Evolutionary conservation across 2,113 vertebrate genomes (phyloP), one percentile per base, ranked within the genome.

Genomic region (Riparia riparia): DNA sequence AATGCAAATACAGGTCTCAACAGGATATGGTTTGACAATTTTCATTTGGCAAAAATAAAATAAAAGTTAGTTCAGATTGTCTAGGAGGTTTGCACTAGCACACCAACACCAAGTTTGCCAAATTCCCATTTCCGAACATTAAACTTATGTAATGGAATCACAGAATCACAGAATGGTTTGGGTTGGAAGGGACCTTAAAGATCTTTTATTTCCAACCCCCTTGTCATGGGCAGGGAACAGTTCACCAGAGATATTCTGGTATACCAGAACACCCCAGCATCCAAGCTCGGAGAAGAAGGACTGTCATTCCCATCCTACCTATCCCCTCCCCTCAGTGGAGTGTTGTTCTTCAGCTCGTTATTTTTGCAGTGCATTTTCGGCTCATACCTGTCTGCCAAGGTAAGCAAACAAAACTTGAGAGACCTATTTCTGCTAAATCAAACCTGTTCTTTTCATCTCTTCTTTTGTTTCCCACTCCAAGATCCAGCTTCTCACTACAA

Each of bases 391-490:
- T 32, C 83, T 86, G 93, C 54, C 61, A 93, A 91, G 41, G 74
- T 86, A 95, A 94, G 87, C 82, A 93, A 96, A 91, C 60, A 78
- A 32, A 74, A 89, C 41, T 68, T 81, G 29, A 93, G 71, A 60
- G 78, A 58, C 45, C 79, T 77, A 66, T 57, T 96, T 82, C 77
- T 94, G 47, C 74, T 93, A 88, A 85, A 94, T 83, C 85, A 94
- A 93, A 93, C 45, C 61, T 24, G 17, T 39, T 77, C 74, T 71
- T 91, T 85, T 82, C 4, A 77, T 69, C 61, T 53, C 25, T 10
- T 37, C 47, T 22, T 22, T 65, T 34, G 5, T 13, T 20, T 5
- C 6, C 13, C 25, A 12, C 14, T 7, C 21, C 45, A 84, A 91
- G 50, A 29, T 80, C 88, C 74, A 58, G 54, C 28, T 89, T 4